Percentiles rank a stretch among this genome's conserved stretches.
These are phyloP conservation scores for Embidobia sp. DNA, from an alignment of 2,888 invertebrate species.

Conservation along the genomic window DNA sequence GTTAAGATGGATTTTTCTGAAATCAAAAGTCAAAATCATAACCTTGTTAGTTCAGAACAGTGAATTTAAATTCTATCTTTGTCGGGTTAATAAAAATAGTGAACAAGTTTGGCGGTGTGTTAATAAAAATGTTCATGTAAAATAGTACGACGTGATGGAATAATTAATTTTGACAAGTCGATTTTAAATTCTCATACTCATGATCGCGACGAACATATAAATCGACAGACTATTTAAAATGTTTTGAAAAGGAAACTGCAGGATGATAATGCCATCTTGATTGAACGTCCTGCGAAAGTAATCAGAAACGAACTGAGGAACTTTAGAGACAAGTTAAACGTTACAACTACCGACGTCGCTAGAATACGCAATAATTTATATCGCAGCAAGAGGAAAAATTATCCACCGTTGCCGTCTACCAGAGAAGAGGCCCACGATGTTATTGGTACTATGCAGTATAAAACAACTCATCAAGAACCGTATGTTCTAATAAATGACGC, in stretches of 20 bases:
- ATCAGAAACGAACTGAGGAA: background rate
- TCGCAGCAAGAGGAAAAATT: background rate
- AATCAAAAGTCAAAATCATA: too few species aligned
- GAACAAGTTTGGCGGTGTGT: conserved; percentile 1
- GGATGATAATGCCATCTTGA: background rate
- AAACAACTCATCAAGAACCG: background rate
- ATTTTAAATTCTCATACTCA: background rate
- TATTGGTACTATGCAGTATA: background rate
- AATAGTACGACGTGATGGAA: background rate
- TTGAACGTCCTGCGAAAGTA: conserved; percentile 1
- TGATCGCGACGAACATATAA: background rate
- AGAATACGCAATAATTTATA: conserved; percentile 8
- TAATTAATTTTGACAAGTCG: background rate
- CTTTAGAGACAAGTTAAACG: background rate
- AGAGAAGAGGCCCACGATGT: background rate
- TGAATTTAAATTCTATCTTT: background rate
- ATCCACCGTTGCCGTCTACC: background rate
- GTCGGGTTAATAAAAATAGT: conserved; percentile 5
- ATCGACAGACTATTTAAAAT: background rate
- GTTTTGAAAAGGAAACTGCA: conserved; percentile 1
- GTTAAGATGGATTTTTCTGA: too few species aligned
- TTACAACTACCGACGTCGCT: background rate
- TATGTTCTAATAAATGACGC: background rate
- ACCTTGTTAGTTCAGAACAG: background rate
- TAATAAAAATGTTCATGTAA: background rate